Conservation (phyloP, 1,140 invertebrate genomes). For the Thaumetopoea pityocampa region DNA sequence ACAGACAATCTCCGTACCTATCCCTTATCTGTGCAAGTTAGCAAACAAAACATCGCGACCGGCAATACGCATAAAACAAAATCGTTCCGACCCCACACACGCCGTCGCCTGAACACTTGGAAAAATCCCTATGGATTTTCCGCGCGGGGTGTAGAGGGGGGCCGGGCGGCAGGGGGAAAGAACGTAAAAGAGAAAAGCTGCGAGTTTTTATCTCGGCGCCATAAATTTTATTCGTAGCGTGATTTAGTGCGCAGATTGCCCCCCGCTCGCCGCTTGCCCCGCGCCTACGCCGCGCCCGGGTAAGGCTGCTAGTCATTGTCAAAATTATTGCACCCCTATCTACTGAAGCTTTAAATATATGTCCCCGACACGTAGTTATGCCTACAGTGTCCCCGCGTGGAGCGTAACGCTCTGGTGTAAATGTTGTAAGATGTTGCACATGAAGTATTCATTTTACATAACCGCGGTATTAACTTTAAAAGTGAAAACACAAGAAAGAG, state of each 20-base stretch:
- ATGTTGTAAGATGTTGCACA: constrained; percentile 38
- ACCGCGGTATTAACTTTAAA: constrained; percentile 8
- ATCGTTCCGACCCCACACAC: constrained; percentile 69
- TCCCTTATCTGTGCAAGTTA: constrained; percentile 67
- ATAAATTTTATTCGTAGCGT: constrained; percentile 78
- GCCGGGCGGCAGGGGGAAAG: constrained; percentile 45
- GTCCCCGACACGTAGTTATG: constrained; percentile 61
- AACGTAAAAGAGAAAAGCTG: constrained; percentile 78
- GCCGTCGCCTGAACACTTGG: constrained; percentile 70
- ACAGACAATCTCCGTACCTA: constrained; percentile 48
- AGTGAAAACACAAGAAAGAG: constrained; percentile 19
- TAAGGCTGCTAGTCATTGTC: constrained; percentile 74
- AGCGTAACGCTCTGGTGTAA: constrained; percentile 37
- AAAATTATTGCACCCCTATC: constrained; percentile 76
- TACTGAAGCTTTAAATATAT: constrained; percentile 75
- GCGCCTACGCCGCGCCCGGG: constrained; percentile 69
- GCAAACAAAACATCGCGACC: constrained; percentile 69
- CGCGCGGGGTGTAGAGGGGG: constrained; percentile 46
- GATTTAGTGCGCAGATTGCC: constrained; percentile 77
- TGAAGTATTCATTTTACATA: constrained; percentile 15
- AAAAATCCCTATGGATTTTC: constrained; percentile 76
- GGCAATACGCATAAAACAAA: constrained; percentile 74
- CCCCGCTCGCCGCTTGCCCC: constrained; percentile 51
- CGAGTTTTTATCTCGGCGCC: constrained; percentile 78
- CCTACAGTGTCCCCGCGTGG: constrained; percentile 51